Evolutionary conservation across 35 echinoderm and acorn worm genomes (phyloP).

Genomic region (Ophioderma brevispina): DNA sequence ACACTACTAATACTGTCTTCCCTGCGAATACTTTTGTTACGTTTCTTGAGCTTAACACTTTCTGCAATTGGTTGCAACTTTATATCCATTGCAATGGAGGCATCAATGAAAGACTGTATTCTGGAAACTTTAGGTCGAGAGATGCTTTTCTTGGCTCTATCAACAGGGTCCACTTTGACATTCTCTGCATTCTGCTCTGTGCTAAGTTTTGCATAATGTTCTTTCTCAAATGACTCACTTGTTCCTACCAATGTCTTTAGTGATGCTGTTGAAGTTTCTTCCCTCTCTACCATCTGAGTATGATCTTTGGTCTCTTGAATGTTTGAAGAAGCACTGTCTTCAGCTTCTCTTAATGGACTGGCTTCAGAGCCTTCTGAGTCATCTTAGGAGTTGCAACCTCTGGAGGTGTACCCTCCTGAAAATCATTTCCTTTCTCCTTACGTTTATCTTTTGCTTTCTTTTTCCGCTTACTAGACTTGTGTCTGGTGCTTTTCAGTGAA

Average conservation of each 20-base stretch:
- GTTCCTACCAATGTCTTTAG: background rate
- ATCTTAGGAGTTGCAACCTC: background rate
- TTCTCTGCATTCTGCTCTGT: no score
- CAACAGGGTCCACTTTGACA: background rate
- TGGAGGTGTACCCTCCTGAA: background rate
- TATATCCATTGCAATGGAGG: background rate
- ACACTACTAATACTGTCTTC: background rate
- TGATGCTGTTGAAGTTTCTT: background rate
- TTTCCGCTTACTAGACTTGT: slow-evolving; percentile 42
- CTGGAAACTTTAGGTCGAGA: background rate
- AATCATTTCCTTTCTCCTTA: background rate
- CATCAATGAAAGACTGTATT: background rate
- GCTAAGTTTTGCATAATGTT: no score
- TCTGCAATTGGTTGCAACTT: background rate
- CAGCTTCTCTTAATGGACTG: background rate
- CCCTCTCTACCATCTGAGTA: background rate
- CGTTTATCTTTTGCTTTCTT: slow-evolving; percentile 31
- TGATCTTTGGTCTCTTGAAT: background rate
- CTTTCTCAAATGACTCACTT: no score
- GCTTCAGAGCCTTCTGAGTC: background rate
- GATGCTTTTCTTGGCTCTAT: background rate
- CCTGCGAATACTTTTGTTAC: background rate
- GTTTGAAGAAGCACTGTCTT: no score
- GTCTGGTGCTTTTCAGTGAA: background rate
- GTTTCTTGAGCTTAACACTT: background rate